These are phyloP conservation scores for Toxonevra muliebris DNA, from an alignment of 2,888 invertebrate species.

Conservation along the genomic window DNA sequence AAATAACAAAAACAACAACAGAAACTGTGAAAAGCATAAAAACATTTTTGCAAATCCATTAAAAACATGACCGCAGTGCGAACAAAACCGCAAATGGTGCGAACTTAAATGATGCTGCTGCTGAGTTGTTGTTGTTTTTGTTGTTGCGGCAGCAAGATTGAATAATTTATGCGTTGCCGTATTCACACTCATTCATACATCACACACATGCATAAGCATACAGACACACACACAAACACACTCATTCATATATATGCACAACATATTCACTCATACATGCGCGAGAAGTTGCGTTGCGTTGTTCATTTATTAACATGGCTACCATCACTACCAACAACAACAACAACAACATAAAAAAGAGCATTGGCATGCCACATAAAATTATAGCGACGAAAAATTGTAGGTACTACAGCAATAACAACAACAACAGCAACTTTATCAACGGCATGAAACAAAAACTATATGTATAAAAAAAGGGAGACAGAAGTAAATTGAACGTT, in stretches of 20 bases:
- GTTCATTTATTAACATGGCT: no score
- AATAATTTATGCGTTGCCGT: conserved; percentile 23
- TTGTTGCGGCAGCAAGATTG: conserved; percentile 11
- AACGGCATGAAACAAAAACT: background rate
- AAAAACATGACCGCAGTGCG: conserved; percentile 34
- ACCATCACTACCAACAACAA: background rate
- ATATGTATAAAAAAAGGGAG: no score
- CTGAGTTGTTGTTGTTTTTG: no score
- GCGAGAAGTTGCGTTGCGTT: no score
- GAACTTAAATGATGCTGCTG: conserved; percentile 31
- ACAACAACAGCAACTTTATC: background rate
- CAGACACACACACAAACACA: no score
- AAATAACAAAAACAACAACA: background rate
- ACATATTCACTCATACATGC: no score
- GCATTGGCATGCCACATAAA: background rate
- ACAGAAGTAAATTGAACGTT: no score
- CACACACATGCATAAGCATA: no score
- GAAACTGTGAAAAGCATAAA: conserved; percentile 5
- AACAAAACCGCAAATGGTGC: conserved; percentile 35
- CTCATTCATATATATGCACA: no score
- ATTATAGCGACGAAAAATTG: background rate
- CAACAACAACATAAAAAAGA: background rate
- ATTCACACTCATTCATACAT: background rate
- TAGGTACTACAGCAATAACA: background rate
- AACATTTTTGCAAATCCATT: conserved; percentile 37